Evolutionary conservation across 2,113 vertebrate species (phyloP).

Genomic region (Dunckerocampus dactyliophorus): DNA sequence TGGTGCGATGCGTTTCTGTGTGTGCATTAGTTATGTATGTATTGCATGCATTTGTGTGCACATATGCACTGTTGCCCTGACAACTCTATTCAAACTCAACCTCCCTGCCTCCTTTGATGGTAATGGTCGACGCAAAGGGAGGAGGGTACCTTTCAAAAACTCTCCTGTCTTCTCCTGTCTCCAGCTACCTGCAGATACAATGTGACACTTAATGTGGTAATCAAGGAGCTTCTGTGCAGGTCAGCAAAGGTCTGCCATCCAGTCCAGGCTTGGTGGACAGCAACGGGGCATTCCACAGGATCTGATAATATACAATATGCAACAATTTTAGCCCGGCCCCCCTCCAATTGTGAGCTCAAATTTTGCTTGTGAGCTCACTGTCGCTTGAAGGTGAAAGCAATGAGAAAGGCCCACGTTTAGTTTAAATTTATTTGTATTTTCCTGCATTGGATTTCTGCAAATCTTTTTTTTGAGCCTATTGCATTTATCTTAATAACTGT

Average conservation of each 20-base stretch:
- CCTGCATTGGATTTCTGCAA: slow-evolving; percentile 10
- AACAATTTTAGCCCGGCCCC: slow-evolving; percentile 72
- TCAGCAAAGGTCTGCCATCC: slow-evolving; percentile 42
- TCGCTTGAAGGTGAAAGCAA: slow-evolving; percentile 14
- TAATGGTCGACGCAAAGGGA: slow-evolving; percentile 45
- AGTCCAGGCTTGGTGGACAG: slow-evolving; percentile 20
- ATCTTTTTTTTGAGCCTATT: slow-evolving; percentile 3
- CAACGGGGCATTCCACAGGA: slow-evolving; percentile 40
- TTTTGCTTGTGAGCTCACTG: not conserved
- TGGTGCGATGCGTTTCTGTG: slow-evolving; percentile 61
- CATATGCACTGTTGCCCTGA: slow-evolving; percentile 83
- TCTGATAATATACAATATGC: slow-evolving; percentile 84
- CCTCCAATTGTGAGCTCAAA: not conserved
- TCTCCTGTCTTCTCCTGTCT: slow-evolving; percentile 49
- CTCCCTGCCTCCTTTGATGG: slow-evolving; percentile 79
- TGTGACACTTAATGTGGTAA: slow-evolving; percentile 98
- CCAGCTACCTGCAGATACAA: slow-evolving; percentile 81
- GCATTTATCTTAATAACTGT: slow-evolving; percentile 19
- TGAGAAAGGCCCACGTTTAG: slow-evolving; percentile 2
- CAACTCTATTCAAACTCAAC: slow-evolving; percentile 96
- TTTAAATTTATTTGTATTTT: slow-evolving; percentile 13
- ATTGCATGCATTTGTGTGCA: slow-evolving; percentile 47
- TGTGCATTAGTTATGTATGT: slow-evolving; percentile 24
- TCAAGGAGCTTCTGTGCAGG: slow-evolving; percentile 80
- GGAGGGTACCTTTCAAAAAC: slow-evolving; percentile 59